phyloP scores from a whole-genome alignment of 2,113 vertebrate genomes.

The Albula glossodonta region DNA sequence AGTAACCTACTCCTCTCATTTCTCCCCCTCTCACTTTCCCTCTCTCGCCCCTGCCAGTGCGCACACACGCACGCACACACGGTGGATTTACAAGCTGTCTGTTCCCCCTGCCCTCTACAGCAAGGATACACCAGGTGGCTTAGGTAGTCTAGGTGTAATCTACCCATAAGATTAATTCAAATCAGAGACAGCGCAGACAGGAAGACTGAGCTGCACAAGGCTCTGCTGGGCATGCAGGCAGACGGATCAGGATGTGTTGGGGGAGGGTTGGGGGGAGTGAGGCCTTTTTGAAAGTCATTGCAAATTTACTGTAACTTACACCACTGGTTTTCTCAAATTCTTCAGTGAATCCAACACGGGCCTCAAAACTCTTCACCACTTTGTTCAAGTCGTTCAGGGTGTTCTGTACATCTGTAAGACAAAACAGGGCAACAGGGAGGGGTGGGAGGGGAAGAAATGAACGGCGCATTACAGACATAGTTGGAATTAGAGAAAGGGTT shows the following conservation, averaged over 20 bases:
- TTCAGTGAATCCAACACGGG: slow-evolving; percentile 65
- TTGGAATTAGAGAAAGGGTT: slow-evolving; percentile 55
- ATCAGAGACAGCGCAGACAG: not conserved
- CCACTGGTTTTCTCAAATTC: not conserved
- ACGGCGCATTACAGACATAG: slow-evolving; percentile 54
- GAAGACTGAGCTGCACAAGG: not conserved
- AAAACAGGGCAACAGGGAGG: slow-evolving; percentile 8
- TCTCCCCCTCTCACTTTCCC: too few relatives aligned
- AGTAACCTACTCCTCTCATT: not conserved
- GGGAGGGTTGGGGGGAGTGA: not conserved
- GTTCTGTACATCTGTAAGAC: slow-evolving; percentile 83
- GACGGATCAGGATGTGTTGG: too few relatives aligned
- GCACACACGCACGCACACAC: too few relatives aligned
- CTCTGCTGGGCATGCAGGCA: not conserved
- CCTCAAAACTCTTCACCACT: slow-evolving; percentile 89
- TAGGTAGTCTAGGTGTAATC: not conserved
- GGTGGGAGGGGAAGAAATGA: slow-evolving; percentile 55
- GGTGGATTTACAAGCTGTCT: not conserved
- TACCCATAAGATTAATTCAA: not conserved
- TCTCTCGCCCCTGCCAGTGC: too few relatives aligned
- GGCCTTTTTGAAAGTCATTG: slow-evolving; percentile 26
- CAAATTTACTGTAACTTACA: not conserved
- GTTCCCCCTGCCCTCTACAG: too few relatives aligned
- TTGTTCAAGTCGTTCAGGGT: slow-evolving; percentile 83
- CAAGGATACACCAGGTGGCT: not conserved